Percentiles rank a stretch among this genome's conserved stretches.
Evolutionary conservation across 2,113 vertebrate genomes (phyloP).

Genomic region (Mesitornis unicolor): DNA sequence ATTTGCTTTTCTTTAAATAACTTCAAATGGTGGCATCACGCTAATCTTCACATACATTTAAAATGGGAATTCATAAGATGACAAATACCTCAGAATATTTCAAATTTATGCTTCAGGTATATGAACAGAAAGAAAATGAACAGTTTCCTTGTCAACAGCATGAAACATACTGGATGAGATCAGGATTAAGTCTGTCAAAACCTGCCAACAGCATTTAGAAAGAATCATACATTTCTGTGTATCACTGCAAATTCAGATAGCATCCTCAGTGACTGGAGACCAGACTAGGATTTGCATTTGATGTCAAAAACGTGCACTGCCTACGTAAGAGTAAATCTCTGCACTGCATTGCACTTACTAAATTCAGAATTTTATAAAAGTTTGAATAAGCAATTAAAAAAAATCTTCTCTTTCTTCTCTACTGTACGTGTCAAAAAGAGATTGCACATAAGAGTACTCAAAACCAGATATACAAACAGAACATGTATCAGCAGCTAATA

Average conservation of each 20-base stretch:
- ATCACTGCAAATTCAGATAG: not conserved
- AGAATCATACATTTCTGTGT: not conserved
- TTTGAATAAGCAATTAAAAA: not conserved
- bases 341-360: not conserved
- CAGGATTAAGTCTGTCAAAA: constrained; percentile 23
- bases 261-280: not conserved
- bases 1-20: not conserved
- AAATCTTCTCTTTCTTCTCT: not conserved
- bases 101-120: not conserved
- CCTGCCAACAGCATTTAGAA: not conserved
- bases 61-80: not conserved
- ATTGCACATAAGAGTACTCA: not conserved
- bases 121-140: not conserved
- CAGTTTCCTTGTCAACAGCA: not conserved
- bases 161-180: not conserved
- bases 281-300: not conserved
- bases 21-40: not conserved
- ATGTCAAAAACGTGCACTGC: not conserved
- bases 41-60: not conserved
- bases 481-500: not conserved
- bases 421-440: not conserved
- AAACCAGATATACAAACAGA: not conserved
- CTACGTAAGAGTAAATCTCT: not conserved
- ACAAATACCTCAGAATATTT: not conserved
- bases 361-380: not conserved